Evolutionary conservation across 2,888 invertebrate genomes (phyloP), one percentile per base, ranked within the genome.

Genomic region (Tenthredo scrophulariae): DNA sequence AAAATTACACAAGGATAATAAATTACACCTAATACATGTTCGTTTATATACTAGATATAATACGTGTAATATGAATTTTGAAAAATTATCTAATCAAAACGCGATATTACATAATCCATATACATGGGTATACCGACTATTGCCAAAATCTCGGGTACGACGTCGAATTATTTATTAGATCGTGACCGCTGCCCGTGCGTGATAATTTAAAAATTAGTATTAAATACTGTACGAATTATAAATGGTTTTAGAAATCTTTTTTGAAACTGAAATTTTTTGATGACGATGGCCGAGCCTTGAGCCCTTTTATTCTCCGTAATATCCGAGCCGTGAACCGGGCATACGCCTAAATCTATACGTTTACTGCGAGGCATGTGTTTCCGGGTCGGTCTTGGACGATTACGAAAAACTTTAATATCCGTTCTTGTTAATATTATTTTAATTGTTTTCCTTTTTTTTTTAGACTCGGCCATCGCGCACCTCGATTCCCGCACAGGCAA

Each of bases 221-320:
- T 26, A 26, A 62, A 62, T 62, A 62, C 62, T 26, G 26, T 26
- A 62, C 62, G 62, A 26, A 62, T n/a, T n/a, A n/a, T 62, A 62
- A 58, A 62, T 62, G 26, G 22, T 26, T 62, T 62, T 13, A 26
- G 0, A 10, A 4, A 62, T 62, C 1, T 58, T 58, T 37, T 40
- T 74, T 33, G 0, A 15, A 43, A n/a, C 43, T 40, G 70, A 9
- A 72, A 18, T 40, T 43, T 74, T 43, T 10, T 46, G 75, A 46
- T 50, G 26, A 29, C 26, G 26, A 37, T 75, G 46, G 75, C 75
- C 75, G 75, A 75, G 75, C 75, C 43, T 46, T 75, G 75, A 75
- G 75, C 75, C 75, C 75, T 75, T 46, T 75, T 62, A 10, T 33
- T 70, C 18, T 70, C 18, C 70, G 26, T 37, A 18, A 33, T 37